phyloP scores from a whole-genome alignment of 2,888 invertebrate species.

The Arctia plantaginis region DNA sequence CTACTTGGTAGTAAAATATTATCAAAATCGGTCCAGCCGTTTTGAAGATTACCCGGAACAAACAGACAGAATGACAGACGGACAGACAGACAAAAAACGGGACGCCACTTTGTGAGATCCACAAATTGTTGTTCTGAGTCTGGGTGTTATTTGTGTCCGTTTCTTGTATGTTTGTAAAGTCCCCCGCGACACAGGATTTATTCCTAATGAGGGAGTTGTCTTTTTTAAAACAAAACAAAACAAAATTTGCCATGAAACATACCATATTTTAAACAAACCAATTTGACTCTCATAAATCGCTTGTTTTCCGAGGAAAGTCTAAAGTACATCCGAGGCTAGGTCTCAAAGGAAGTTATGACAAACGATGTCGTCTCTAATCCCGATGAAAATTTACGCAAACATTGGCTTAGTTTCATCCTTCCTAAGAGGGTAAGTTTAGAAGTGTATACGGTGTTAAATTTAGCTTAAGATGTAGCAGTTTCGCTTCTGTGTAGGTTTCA shows the following conservation, averaged over 20 bases:
- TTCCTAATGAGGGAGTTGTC: too few relatives aligned
- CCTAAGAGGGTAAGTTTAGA: neutral
- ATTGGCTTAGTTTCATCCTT: conserved; percentile 39
- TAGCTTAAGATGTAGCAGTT: neutral
- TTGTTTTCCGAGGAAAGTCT: conserved; percentile 35
- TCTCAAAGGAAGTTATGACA: conserved; percentile 51
- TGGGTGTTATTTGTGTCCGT: too few relatives aligned
- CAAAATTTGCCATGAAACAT: neutral
- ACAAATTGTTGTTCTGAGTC: too few relatives aligned
- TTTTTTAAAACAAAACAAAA: too few relatives aligned
- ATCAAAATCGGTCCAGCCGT: too few relatives aligned
- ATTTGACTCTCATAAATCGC: conserved; percentile 44
- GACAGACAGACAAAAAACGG: too few relatives aligned
- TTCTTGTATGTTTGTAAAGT: too few relatives aligned
- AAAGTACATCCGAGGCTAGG: conserved; percentile 40
- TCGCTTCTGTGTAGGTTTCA: neutral
- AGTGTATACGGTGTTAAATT: neutral
- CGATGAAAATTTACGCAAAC: conserved; percentile 46
- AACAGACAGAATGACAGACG: too few relatives aligned
- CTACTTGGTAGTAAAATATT: too few relatives aligned
- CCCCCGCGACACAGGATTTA: too few relatives aligned
- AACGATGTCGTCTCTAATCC: conserved; percentile 44
- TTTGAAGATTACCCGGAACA: too few relatives aligned
- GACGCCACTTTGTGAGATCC: too few relatives aligned
- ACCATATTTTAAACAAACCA: conserved; percentile 6